Base-by-base conservation (phyloP, 2,113 vertebrate genomes). In the Melanerpes formicivorus region DNA sequence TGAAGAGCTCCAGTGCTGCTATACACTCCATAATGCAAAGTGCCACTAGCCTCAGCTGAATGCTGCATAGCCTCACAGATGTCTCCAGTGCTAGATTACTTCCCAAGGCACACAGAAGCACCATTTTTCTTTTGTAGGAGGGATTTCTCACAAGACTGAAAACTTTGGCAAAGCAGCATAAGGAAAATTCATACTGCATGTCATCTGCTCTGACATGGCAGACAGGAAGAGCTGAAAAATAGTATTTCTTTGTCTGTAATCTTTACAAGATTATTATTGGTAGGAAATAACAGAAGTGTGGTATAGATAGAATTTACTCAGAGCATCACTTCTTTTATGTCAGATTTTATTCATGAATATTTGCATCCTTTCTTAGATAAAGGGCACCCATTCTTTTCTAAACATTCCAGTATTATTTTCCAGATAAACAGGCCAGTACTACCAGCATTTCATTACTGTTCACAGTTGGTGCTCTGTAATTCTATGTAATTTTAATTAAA, bases 401-500 rank as follows among this genome's bases (percentile, higher is more conserved):
- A 93, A 92, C 59, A 95, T 91, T 40, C 60, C 50, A 46, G 5
- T 77, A 60, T 93, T 92, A 69, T 97, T 96, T 97, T 96, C 79
- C 93, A 96, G 95, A 96, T 97, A 97, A 97, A 96, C 96, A 96
- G 95, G 80, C 94, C 81, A 63, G 37, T 81, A 59, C 88, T 96
- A 96, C 95, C 95, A 96, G 92, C 93, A 83, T 96, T 97, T 97
- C 97, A 97, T 98, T 98, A 97, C 96, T 96, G 80, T 95, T 97
- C 97, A 93, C 98, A 96, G 98, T 97, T 93, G 97, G 97, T 95
- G 90, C 96, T 96, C 95, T 96, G 94, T 98, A 98, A 98, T 98
- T 98, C 97, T 97, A 97, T 98, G 97, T 98, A 97, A 98, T 98
- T 98, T 98, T 98, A 98, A 98, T 98, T 98, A 98, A 98, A 97